Conservation (phyloP, 2,888 invertebrate genomes). For the Harpalus rufipes region DNA sequence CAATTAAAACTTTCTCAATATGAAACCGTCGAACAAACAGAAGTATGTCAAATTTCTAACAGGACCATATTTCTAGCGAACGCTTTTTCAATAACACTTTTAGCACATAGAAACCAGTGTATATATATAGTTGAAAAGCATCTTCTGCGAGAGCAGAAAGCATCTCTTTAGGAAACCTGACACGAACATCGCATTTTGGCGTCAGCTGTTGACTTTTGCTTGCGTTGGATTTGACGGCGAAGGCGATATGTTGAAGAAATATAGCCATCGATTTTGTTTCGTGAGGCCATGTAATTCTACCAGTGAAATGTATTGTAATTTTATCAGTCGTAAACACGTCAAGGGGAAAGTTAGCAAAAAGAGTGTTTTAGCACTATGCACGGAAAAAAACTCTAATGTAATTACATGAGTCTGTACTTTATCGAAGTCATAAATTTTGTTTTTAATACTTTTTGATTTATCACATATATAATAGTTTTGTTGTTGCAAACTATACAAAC, state of each 20-base stretch:
- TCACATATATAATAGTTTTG: no score
- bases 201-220: slow-evolving; percentile 18
- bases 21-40: not conserved
- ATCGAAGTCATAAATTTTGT: no score
- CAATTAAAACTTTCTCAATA: slow-evolving; percentile 37
- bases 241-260: slow-evolving; percentile 31
- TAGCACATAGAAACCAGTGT: not conserved
- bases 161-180: slow-evolving; percentile 17
- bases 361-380: not conserved
- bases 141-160: slow-evolving; percentile 9
- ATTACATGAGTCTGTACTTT: not conserved
- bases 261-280: slow-evolving; percentile 40
- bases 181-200: slow-evolving; percentile 6
- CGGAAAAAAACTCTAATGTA: not conserved
- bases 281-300: slow-evolving; percentile 25
- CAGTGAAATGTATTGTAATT: slow-evolving; percentile 44
- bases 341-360: slow-evolving; percentile 15
- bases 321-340: slow-evolving; percentile 48
- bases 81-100: not conserved
- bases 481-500: no score
- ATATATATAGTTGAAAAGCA: slow-evolving; percentile 15
- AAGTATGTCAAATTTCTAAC: slow-evolving; percentile 47
- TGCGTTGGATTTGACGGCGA: slow-evolving; percentile 3
- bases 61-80: slow-evolving; percentile 23
- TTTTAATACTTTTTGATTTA: no score